Percentiles rank a stretch among this genome's conserved stretches.
Conservation (phyloP, 2,113 vertebrate genomes). For the Xenus cinereus region DNA sequence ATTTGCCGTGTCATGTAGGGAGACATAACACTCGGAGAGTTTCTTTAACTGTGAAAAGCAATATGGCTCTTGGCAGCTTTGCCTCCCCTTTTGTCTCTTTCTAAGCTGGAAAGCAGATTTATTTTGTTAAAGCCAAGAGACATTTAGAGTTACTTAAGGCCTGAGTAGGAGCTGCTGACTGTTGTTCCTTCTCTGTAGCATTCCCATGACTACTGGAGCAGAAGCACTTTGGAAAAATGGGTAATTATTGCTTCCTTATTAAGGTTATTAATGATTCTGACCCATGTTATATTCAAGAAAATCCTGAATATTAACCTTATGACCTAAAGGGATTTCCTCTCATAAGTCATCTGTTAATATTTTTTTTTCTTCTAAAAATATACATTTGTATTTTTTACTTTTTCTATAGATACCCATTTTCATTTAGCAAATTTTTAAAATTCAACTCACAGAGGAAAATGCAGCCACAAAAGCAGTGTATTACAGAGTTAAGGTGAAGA, state of each 20-base stretch:
- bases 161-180: neutral
- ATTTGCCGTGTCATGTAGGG: neutral
- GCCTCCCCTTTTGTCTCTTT: neutral
- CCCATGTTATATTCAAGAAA: neutral
- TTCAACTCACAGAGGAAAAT: neutral
- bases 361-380: neutral
- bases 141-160: constrained; percentile 45
- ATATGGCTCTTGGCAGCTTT: constrained; percentile 57
- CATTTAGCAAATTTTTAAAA: neutral
- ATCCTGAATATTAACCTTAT: constrained; percentile 30
- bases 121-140: constrained; percentile 44
- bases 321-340: neutral
- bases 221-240: neutral
- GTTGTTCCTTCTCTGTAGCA: neutral
- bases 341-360: neutral
- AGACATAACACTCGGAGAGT: constrained; percentile 5
- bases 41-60: constrained; percentile 49
- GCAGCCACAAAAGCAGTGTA: neutral
- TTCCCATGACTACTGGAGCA: neutral
- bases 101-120: constrained; percentile 13
- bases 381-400: neutral
- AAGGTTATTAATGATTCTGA: constrained; percentile 34
- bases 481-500: neutral
- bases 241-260: constrained; percentile 5
- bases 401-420: neutral